phyloP scores from a whole-genome alignment of 1,140 invertebrate species.

The Drosophila hydei region DNA sequence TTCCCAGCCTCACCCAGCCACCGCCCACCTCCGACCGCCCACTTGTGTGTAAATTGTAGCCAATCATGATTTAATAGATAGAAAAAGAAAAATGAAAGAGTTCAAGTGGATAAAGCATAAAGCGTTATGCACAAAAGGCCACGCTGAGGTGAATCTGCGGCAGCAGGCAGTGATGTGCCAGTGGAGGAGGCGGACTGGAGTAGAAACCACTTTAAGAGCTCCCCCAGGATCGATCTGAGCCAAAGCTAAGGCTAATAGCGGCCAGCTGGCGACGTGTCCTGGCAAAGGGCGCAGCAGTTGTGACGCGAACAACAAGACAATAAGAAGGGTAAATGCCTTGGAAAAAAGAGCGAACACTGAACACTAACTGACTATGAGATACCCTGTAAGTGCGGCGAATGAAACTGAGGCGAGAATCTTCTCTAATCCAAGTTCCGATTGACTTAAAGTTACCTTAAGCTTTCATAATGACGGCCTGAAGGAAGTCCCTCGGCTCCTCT shows the following conservation, averaged over 20 bases:
- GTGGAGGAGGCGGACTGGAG: no score
- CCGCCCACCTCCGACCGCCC: conserved; percentile 19
- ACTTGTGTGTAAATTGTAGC: conserved; percentile 79
- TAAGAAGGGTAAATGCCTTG: not conserved
- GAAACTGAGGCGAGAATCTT: no score
- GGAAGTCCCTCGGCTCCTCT: no score
- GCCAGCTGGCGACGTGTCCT: conserved; percentile 34
- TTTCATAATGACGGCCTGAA: no score
- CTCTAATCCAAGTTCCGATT: no score
- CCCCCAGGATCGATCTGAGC: conserved; percentile 74
- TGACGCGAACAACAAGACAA: conserved; percentile 26
- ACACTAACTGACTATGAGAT: conserved; percentile 1
- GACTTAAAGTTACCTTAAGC: no score
- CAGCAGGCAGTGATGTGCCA: not conserved
- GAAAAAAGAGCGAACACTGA: no score
- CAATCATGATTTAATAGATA: conserved; percentile 82
- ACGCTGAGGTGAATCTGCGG: conserved; percentile 30
- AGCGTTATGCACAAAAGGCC: conserved; percentile 68
- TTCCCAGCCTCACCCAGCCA: not conserved
- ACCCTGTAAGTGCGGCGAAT: not conserved
- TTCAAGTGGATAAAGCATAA: conserved; percentile 81
- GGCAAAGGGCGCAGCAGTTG: conserved; percentile 29
- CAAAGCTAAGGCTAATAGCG: conserved; percentile 70
- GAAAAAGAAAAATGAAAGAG: conserved; percentile 69
- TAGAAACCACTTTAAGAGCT: conserved; percentile 71